These are phyloP conservation scores for Falco cherrug DNA, from an alignment of 2,797 vertebrate species.

Conservation along the genomic window DNA sequence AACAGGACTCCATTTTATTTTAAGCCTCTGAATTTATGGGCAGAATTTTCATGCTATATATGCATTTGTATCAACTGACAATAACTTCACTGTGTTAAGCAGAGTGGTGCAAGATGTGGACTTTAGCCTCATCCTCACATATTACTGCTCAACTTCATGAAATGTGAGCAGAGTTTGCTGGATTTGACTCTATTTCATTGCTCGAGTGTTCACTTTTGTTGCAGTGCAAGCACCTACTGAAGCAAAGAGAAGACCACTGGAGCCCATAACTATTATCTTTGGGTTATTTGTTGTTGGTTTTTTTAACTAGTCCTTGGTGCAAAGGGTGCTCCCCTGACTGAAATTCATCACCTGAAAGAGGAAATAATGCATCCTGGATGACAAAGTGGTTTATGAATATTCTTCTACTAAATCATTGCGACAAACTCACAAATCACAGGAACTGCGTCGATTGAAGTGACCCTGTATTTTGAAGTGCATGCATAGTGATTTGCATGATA, in stretches of 20 bases:
- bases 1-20: not conserved
- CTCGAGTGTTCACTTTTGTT: not conserved
- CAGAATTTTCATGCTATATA: not conserved
- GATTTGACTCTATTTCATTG: not conserved
- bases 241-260: not conserved
- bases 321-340: not conserved
- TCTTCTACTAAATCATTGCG: not conserved
- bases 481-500: not conserved
- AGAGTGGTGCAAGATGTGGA: not conserved
- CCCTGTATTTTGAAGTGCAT: conserved; percentile 1
- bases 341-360: not conserved
- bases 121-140: not conserved
- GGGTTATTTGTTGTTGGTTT: not conserved
- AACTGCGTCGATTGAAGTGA: not conserved
- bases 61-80: not conserved
- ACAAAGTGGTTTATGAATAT: not conserved
- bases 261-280: not conserved
- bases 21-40: not conserved
- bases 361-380: not conserved
- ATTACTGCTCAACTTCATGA: not conserved
- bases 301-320: not conserved
- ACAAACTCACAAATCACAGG: not conserved
- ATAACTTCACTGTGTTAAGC: not conserved
- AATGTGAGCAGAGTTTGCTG: not conserved
- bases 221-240: not conserved